phyloP scores from a whole-genome alignment of 1,140 invertebrate species.

The Zelostemma sp. region DNA sequence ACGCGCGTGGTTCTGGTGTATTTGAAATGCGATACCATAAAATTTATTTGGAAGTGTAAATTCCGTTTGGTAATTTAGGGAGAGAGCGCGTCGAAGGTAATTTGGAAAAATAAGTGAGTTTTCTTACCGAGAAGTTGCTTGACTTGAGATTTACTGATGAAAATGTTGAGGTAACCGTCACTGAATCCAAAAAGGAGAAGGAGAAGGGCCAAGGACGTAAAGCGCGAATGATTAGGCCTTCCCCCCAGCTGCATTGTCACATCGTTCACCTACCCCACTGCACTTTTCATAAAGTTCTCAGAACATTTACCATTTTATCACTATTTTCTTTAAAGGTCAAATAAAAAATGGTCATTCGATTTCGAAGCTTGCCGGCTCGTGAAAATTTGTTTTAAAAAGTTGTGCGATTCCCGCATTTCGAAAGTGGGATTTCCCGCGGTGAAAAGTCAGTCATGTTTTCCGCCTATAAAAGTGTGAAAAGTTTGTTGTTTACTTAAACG shows the following conservation, averaged over 20 bases:
- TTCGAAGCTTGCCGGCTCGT: not conserved
- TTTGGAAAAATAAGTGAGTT: not conserved
- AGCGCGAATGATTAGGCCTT: constrained; percentile 55
- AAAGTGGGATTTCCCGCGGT: too few species aligned
- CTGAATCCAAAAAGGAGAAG: constrained; percentile 54
- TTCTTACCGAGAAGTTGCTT: constrained; percentile 80
- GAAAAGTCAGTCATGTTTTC: too few species aligned
- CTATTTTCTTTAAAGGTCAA: not conserved
- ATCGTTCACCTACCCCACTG: constrained; percentile 50
- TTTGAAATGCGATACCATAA: too few species aligned
- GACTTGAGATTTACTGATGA: constrained; percentile 82
- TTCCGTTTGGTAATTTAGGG: not conserved
- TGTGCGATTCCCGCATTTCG: too few species aligned
- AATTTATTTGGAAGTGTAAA: constrained; percentile 1
- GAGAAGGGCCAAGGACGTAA: constrained; percentile 53
- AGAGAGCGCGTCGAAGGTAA: not conserved
- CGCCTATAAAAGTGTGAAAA: too few species aligned
- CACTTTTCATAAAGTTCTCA: constrained; percentile 42
- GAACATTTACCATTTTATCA: not conserved
- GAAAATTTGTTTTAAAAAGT: not conserved
- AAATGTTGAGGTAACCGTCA: constrained; percentile 79
- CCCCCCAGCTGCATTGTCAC: constrained; percentile 65
- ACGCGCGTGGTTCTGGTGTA: not conserved
- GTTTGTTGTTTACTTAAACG: too few species aligned
- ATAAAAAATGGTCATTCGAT: not conserved